A percentile compares a stretch with the other conserved stretches of the same genome.
These are phyloP conservation scores for Gallinago solitaria DNA, from an alignment of 2,797 vertebrate genomes.

Conservation along the genomic window DNA sequence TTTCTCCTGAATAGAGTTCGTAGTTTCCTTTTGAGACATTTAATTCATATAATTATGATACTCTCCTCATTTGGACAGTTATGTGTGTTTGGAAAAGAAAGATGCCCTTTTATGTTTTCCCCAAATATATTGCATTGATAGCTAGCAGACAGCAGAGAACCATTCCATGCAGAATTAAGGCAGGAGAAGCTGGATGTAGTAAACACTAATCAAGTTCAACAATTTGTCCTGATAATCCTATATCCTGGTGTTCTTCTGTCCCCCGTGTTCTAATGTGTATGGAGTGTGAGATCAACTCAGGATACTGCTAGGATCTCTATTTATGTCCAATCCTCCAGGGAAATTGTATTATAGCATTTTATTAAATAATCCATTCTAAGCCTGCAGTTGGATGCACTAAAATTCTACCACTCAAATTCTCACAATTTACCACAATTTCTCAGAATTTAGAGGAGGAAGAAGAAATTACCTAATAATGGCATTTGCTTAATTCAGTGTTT, in stretches of 20 bases:
- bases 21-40: background rate
- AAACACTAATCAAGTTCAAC: background rate
- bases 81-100: background rate
- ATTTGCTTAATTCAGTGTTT: background rate
- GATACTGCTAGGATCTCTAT: background rate
- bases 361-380: background rate
- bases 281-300: background rate
- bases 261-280: background rate
- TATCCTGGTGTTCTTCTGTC: background rate
- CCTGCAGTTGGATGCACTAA: background rate
- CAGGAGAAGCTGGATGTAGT: background rate
- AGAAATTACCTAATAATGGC: background rate
- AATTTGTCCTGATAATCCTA: background rate
- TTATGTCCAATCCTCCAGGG: background rate
- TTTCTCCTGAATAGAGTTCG: background rate
- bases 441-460: background rate
- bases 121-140: background rate
- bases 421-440: background rate
- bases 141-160: background rate
- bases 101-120: background rate
- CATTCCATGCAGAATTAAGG: background rate
- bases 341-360: background rate
- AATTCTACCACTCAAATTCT: background rate
- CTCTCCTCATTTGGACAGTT: background rate
- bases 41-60: background rate